Evolutionary conservation across 2,113 vertebrate species (phyloP).

Genomic region (Chaetorhynchus papuensis): DNA sequence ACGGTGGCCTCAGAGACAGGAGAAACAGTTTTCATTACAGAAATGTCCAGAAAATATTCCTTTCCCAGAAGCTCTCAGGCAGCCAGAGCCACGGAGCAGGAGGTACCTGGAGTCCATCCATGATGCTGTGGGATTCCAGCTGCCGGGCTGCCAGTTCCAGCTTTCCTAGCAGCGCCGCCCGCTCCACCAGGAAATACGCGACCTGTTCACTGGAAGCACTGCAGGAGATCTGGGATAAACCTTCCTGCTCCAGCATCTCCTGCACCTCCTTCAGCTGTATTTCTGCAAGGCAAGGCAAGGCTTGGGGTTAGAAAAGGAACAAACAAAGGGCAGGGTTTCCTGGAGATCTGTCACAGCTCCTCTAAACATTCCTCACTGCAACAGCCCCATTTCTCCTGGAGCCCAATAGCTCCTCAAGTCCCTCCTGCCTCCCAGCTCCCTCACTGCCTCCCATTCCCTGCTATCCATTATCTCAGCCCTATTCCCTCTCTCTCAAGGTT

Average conservation of each 20-base stretch:
- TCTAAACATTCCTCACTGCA: not conserved
- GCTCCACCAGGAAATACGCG: slow-evolving; percentile 83
- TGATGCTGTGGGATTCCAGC: slow-evolving; percentile 48
- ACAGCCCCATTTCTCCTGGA: not conserved
- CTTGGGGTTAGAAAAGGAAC: not conserved
- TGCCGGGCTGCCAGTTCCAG: slow-evolving; percentile 74
- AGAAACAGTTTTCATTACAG: not conserved
- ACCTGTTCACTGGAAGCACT: slow-evolving; percentile 83
- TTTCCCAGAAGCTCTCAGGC: not conserved
- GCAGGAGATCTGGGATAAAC: slow-evolving; percentile 76
- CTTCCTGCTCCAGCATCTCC: slow-evolving; percentile 86
- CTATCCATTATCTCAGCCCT: not conserved
- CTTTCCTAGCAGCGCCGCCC: slow-evolving; percentile 75
- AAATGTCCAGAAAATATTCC: not conserved
- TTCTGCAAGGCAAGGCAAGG: slow-evolving; percentile 68
- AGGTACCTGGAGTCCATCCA: slow-evolving; percentile 73
- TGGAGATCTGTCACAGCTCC: not conserved
- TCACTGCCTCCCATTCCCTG: not conserved
- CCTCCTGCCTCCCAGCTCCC: not conserved
- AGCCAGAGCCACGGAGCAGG: not conserved
- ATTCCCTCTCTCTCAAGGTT: not conserved
- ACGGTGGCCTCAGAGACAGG: not conserved
- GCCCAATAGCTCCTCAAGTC: not conserved
- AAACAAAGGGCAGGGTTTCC: not conserved
- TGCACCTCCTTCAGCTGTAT: slow-evolving; percentile 81